Base-by-base conservation (phyloP, 35 echinoderm and acorn worm genomes). In the Eucidaris tribuloides region DNA sequence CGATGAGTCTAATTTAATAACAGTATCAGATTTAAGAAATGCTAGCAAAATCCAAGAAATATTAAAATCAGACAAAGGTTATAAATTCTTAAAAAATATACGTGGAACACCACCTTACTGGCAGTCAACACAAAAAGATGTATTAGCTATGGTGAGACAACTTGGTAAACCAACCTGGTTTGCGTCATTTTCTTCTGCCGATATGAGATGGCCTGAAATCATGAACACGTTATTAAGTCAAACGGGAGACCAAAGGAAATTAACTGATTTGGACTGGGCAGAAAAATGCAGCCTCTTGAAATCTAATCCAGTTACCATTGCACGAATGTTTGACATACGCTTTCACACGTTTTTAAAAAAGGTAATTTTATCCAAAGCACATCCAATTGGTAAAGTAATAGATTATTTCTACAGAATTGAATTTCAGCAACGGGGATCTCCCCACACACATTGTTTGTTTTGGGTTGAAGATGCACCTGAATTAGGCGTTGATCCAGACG, bases 61-160 rank as follows among this genome's bases (percentile, higher is more conserved):
- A 30, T 19, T 68, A 38, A 68, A 68, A 19, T 2, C 64, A 1
- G 64, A 90, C 81, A 74, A 81, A 38, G 86, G 86, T 23, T 89
- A 94, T 52, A 83, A 62, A 44, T 94, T 94, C 30, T 20, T 94
- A 20, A 86, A n/a, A 81, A 72, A 79, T 39, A 89, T 94, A 31
- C 71, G 91, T 68, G 85, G 85, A 79, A 94, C 85, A 14, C 91
- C 91, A 22, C 76, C 91, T 25, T 89, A 94, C 32, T 94, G 91
- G 91, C 76, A 94, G 46, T 41, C 23, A 44, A 79, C 87, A 45
- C 46, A 89, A n/a, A 94, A 85, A 79, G 71, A 89, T 74, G 19
- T 92, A 34, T 83, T 83, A 39, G 83, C 83, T 18, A 92, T 95
- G 92, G 54, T 94, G 5, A 77, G 87, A 79, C 82, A 95, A 57